Evolutionary conservation across 2,113 vertebrate species (phyloP).

Genomic region (Alligator sinensis): DNA sequence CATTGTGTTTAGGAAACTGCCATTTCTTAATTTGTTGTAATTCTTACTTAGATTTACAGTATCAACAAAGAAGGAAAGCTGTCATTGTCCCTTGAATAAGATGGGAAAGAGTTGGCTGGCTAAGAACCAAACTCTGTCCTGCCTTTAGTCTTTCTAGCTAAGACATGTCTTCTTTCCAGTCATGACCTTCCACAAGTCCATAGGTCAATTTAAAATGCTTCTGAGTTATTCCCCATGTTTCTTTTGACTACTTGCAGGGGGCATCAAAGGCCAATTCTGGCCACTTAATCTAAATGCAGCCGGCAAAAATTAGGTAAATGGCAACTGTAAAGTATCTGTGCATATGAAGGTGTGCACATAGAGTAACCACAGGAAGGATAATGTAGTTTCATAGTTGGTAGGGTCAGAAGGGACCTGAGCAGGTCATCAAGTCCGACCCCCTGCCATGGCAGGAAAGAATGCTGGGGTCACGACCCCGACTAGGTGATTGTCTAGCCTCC

Average conservation of each 20-base stretch:
- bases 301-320: not conserved
- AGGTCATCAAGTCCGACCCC: too few species aligned
- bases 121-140: not conserved
- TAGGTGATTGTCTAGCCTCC: too few species aligned
- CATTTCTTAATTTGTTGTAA: not conserved
- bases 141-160: not conserved
- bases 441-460: too few species aligned
- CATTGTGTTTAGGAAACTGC: not conserved
- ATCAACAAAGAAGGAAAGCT: not conserved
- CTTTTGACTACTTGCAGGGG: not conserved
- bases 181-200: not conserved
- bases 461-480: too few species aligned
- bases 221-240: not conserved
- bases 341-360: rapidly evolving
- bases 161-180: not conserved
- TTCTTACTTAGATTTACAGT: not conserved
- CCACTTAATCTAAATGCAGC: not conserved
- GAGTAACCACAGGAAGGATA: not conserved
- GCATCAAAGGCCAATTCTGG: not conserved
- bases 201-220: not conserved
- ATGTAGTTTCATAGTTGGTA: too few species aligned
- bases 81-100: not conserved
- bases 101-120: not conserved
- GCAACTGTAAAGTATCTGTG: not conserved
- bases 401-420: too few species aligned